Evolutionary conservation across 2,797 vertebrate genomes (phyloP), one percentile per base, ranked within the genome.

Genomic region (Peromyscus eremicus): DNA sequence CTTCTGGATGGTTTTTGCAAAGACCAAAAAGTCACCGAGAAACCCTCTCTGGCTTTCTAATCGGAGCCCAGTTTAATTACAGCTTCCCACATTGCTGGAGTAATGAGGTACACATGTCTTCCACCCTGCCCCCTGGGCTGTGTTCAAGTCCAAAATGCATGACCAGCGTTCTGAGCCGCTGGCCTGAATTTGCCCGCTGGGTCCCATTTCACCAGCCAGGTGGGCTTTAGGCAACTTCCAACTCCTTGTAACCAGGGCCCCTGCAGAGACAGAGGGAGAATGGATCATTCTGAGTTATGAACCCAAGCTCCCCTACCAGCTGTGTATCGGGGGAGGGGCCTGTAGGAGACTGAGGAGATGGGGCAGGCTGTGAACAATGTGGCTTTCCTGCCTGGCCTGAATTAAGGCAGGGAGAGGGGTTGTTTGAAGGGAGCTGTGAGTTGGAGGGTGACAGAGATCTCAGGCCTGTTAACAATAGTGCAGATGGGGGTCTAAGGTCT

Each of bases 201-300:
- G 96, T 92, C 34, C 82, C 57, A 94, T 97, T 97, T 86, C 0
- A 19, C 68, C 92, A 93, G 91, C 95, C 96, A 97, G 96, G 98
- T 97, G 96, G 97, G 94, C 96, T 97, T 97, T 97, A 97, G 93
- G 96, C 92, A 97, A 92, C 96, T 97, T 97, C 94, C 94, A 97
- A 66, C 62, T 98, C 91, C 94, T 92, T 95, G 96, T 97, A 96
- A 97, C 62, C 77, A 95, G 95, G n/a, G 87, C 85, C 94, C 88
- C 96, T 88, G 92, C 75, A 60, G 96, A 94, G 94, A 91, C 0
- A 4, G 66, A 32, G 43, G 68, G 75, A 90, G 40, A 86, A 57
- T 94, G 62, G 89, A 96, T 70, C 90, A 92, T 93, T 68, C 37
- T 84, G 96, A 97, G 93, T 96, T 91, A 97, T n/a, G 49, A 77